Evolutionary conservation across 30 jellyfish, hydroid and myxozoan genomes (phyloP), one percentile per base, ranked within the genome.

Genomic region (Aurelia sp.): DNA sequence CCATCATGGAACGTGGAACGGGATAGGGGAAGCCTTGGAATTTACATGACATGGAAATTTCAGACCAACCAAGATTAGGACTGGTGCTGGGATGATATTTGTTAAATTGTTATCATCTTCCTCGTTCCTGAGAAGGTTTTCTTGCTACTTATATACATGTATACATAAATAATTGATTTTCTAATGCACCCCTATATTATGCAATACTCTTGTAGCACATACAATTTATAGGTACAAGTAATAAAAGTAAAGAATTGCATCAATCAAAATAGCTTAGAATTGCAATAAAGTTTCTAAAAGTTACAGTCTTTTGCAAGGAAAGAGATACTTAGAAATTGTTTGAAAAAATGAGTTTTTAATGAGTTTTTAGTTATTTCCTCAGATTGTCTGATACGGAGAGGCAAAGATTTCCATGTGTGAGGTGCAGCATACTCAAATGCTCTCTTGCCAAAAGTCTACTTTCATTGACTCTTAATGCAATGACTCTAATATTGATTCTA

Each of bases 351-450:
- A 71, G 81, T 71, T 71, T 71, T 71, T 71, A 47, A 9, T 6
- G 55, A 52, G 58, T 67, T 67, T 67, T 10, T 33, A 67, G 78
- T 30, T 30, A 67, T 12, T 53, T 30, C 20, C 78, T 67, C 35
- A 30, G n/a, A n/a, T n/a, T n/a, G n/a, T n/a, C n/a, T n/a, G n/a
- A n/a, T n/a, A n/a, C n/a, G n/a, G 78, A 67, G 78, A 67, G 75
- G 70, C 84, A 72, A 41, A 41, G 84, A 72, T 19, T 41, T 41
- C 84, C 84, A 72, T 44, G 84, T 72, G 21, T 72, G 47, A 6
- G 70, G 67, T 47, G 67, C 70, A 19, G 61, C 61, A 40, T 68
- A 68, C 33, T 31, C 61, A 68, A 27, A 40, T 16, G n/a, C 21
- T 31, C 61, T 41, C 41, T 47, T 72, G 41, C 41, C 70, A 41